Conservation (phyloP, 2,797 vertebrate genomes). For the Manis crassicaudata region DNA sequence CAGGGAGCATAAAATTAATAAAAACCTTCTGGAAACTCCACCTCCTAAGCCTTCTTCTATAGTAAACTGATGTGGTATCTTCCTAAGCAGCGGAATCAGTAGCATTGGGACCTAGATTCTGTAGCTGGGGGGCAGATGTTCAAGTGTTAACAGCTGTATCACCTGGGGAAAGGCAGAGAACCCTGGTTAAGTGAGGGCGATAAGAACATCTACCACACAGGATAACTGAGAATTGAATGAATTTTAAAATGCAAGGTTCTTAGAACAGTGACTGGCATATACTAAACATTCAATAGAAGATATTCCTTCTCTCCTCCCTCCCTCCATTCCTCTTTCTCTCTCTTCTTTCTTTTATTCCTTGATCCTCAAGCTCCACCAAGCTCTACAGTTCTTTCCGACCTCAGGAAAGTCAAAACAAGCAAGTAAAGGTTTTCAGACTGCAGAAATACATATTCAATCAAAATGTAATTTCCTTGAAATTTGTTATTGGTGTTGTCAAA, state of each 20-base stretch:
- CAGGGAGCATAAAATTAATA: background rate
- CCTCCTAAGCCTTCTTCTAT: background rate
- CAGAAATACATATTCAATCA: background rate
- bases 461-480: background rate
- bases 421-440: background rate
- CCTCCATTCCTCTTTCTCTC: background rate
- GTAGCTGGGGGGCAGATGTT: background rate
- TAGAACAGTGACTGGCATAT: background rate
- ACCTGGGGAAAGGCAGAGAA: background rate
- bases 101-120: background rate
- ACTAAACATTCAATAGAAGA: background rate
- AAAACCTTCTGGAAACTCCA: background rate
- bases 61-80: background rate
- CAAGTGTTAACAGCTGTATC: background rate
- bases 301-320: background rate
- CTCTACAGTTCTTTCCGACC: background rate
- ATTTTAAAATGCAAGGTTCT: background rate
- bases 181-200: background rate
- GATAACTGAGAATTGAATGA: background rate
- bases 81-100: background rate
- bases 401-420: background rate
- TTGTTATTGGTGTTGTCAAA: background rate
- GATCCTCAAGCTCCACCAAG: background rate
- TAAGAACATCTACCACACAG: background rate
- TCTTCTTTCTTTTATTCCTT: background rate